Base-by-base conservation (phyloP, 2,797 vertebrate species). In the Rallus crepitans region DNA sequence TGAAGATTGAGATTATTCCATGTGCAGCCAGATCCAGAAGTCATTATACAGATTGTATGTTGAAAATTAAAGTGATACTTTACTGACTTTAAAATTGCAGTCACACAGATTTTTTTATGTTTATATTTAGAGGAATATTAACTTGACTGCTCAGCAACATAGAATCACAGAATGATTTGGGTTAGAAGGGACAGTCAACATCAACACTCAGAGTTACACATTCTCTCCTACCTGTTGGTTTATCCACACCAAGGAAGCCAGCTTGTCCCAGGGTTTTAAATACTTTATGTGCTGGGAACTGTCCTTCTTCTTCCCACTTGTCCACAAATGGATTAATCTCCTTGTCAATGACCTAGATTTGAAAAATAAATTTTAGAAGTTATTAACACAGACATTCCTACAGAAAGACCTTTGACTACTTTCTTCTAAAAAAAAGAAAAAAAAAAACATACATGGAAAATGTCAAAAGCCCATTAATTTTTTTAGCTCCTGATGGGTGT, bases 281-380 rank as follows among this genome's bases (percentile, higher is more conserved):
- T 45, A 99, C 52, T 97, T 97, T 98, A 92, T 98, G 98, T 50
- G 98, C 98, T 91, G 98, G 98, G 97, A 99, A 99, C 30, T 68
- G 96, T 47, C 98, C 98, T 79, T 98, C 98, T 88, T 98, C 97
- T 96, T 99, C 98, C 98, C 98, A 99, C 95, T 99, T 97, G 84
- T 99, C 98, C 81, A 99, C 98, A 82, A 98, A 96, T 7, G 98
- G 98, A 95, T 99, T 99, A 91, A 99, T 99, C 83, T 99, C 98
- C 92, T 98, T 98, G 90, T 99, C 98, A 23, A 99, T 99, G 85
- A 99, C 98, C 98, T 99, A 94, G 11, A 96, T 94, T 65, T 93
- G 42, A 56, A 94, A 93, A 81, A 77, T 5, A 65, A 87, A 70
- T 90, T 65, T 42, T 31, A 39, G 11, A 63, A 56, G 21, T 88